Conservation (phyloP, 2,113 vertebrate genomes). For the Peromyscus leucopus region DNA sequence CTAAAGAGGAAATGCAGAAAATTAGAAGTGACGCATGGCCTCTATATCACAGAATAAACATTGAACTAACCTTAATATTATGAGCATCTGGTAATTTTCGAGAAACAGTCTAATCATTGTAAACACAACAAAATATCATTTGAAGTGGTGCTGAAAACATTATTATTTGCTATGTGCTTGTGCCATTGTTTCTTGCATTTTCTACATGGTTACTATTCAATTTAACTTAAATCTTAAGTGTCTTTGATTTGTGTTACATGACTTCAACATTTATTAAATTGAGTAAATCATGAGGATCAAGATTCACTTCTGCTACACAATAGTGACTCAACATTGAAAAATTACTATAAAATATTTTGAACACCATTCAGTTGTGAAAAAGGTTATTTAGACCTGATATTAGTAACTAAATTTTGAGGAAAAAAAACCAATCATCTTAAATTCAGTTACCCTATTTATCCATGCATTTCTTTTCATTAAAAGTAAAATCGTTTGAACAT, state of each 20-base stretch:
- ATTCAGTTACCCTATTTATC: neutral
- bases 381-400: neutral
- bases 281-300: neutral
- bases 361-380: neutral
- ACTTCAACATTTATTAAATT: neutral
- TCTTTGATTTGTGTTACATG: neutral
- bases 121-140: conserved; percentile 75
- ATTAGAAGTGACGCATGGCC: neutral
- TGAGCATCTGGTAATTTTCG: conserved; percentile 78
- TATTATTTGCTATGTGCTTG: conserved; percentile 3
- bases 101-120: conserved; percentile 78
- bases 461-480: neutral
- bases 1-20: conserved; percentile 63
- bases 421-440: neutral
- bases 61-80: conserved; percentile 78
- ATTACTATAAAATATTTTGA: neutral
- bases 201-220: neutral
- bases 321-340: neutral
- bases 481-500: neutral
- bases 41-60: conserved; percentile 70
- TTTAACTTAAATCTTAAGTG: neutral
- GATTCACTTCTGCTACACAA: neutral
- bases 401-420: neutral
- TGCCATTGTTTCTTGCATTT: conserved; percentile 5
- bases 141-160: conserved; percentile 67